A percentile compares a stretch with the other conserved stretches of the same genome.
Conservation (phyloP, 1,140 invertebrate species). For the Drosophila yakuba region DNA sequence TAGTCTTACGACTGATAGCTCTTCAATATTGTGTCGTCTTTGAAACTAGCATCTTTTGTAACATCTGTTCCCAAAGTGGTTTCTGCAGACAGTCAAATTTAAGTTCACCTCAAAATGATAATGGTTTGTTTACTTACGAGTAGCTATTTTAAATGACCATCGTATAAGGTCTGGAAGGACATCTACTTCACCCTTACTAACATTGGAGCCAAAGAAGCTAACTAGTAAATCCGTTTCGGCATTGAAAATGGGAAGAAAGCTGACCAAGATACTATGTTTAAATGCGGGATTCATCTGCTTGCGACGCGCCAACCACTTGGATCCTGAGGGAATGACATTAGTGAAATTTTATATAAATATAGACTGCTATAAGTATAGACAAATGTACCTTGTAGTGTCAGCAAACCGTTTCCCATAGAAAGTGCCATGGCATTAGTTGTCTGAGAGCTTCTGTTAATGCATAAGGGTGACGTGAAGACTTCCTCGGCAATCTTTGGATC, state of each 20-base stretch:
- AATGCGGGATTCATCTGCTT: slow-evolving; percentile 60
- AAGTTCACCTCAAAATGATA: too few species aligned
- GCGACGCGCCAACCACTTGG: slow-evolving; percentile 57
- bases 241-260: slow-evolving; percentile 67
- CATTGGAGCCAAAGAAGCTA: slow-evolving; percentile 23
- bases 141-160: slow-evolving; percentile 46
- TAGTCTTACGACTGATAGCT: slow-evolving; percentile 34
- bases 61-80: slow-evolving; percentile 59
- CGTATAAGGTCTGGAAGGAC: slow-evolving; percentile 29
- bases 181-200: slow-evolving; percentile 25
- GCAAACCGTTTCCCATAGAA: neutral
- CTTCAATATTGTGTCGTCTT: neutral
- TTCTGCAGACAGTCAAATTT: slow-evolving; percentile 18
- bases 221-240: slow-evolving; percentile 30
- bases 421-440: neutral
- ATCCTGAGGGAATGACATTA: slow-evolving; percentile 17
- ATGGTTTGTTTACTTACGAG: slow-evolving; percentile 40
- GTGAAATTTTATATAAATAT: neutral
- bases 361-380: neutral
- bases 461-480: neutral
- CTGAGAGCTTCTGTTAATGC: neutral
- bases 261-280: slow-evolving; percentile 47
- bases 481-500: neutral
- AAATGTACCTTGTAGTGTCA: neutral
- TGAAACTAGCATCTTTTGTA: neutral